Evolutionary conservation across 2,113 vertebrate species (phyloP).

Genomic region (Scolopax mira): DNA sequence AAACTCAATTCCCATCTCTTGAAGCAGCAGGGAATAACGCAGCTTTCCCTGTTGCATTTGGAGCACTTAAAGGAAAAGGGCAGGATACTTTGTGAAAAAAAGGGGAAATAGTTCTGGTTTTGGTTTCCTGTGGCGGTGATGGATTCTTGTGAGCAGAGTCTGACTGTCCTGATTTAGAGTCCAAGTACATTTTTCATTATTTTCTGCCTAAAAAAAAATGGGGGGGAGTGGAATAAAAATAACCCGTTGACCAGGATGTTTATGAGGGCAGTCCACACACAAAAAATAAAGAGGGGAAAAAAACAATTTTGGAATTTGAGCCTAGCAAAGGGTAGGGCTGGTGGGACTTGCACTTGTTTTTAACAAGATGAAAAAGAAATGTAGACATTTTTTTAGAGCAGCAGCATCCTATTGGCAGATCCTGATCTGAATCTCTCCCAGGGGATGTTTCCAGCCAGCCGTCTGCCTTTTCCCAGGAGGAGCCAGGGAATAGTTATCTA

Average conservation of each 20-base stretch:
- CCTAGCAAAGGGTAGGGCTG: neutral
- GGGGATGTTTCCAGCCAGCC: neutral
- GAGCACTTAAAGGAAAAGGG: constrained; percentile 4
- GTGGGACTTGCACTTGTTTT: constrained; percentile 14
- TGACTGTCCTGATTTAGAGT: neutral
- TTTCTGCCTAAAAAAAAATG: neutral
- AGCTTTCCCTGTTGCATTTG: neutral
- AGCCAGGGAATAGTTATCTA: neutral
- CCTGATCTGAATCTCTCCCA: neutral
- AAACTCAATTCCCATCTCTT: neutral
- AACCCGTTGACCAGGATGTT: neutral
- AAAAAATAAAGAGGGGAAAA: neutral
- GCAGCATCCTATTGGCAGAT: neutral
- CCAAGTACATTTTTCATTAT: accelerated
- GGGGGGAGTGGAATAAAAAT: neutral
- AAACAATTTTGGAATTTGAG: neutral
- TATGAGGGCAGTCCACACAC: neutral
- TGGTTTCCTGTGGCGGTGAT: constrained; percentile 10
- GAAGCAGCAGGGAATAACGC: neutral
- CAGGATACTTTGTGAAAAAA: neutral
- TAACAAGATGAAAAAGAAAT: neutral
- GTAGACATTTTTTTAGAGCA: neutral
- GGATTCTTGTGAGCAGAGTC: neutral
- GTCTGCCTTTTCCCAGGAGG: neutral
- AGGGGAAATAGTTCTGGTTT: constrained; percentile 28